Conservation (phyloP, 2,888 invertebrate species). For the Antheraea assamensis region DNA sequence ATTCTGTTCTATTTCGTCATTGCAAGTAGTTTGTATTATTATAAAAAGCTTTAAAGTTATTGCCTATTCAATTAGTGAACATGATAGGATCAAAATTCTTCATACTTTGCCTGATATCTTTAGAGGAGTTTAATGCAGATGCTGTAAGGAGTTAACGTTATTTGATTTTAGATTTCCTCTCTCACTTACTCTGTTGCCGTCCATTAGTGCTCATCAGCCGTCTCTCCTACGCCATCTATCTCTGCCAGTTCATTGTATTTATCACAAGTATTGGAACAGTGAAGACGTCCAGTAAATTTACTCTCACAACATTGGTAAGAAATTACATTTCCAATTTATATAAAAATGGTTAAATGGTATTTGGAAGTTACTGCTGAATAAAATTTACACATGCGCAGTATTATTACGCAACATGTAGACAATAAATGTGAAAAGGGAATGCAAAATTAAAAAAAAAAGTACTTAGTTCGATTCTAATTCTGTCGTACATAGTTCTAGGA, state of each 20-base stretch:
- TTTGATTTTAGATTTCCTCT: slow-evolving; percentile 69
- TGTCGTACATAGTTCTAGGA: no score
- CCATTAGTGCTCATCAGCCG: slow-evolving; percentile 84
- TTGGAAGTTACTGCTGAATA: not conserved
- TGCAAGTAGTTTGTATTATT: not conserved
- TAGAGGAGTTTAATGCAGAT: not conserved
- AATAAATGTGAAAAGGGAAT: not conserved
- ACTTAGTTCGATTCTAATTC: not conserved
- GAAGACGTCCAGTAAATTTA: slow-evolving; percentile 83
- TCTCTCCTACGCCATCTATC: slow-evolving; percentile 85
- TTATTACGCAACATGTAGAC: not conserved
- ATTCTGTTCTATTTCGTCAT: not conserved
- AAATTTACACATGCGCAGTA: not conserved
- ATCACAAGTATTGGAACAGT: slow-evolving; percentile 85
- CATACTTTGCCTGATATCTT: not conserved
- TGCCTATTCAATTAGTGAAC: not conserved
- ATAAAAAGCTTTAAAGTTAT: not conserved
- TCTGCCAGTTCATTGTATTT: slow-evolving; percentile 85
- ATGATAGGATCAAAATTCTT: not conserved
- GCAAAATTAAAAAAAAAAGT: not conserved
- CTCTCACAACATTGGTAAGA: slow-evolving; percentile 81
- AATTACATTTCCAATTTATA: not conserved
- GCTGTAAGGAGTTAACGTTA: not conserved
- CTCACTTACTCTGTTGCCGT: slow-evolving; percentile 77
- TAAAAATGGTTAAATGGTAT: not conserved